Conservation (phyloP, 2,797 vertebrate species). For the Hypotaenidia okinawae region DNA sequence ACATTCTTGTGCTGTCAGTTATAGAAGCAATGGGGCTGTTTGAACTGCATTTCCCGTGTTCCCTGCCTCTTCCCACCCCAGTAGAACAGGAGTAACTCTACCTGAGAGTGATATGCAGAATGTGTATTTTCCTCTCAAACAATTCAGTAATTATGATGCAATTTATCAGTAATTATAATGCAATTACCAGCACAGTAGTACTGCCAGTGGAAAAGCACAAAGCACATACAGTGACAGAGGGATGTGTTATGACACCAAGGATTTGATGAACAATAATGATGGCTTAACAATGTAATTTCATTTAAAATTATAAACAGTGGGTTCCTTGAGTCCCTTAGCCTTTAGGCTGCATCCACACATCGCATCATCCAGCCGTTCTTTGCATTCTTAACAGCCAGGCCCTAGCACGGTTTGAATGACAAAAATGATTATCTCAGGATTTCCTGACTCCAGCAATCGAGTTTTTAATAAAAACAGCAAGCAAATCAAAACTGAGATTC, state of each 20-base stretch:
- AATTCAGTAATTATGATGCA: not conserved
- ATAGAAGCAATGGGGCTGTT: not conserved
- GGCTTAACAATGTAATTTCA: not conserved
- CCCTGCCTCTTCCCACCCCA: not conserved
- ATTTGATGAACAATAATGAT: not conserved
- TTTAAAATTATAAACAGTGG: not conserved
- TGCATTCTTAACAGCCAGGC: not conserved
- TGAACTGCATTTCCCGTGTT: not conserved
- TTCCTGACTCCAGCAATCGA: not conserved
- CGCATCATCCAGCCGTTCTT: not conserved
- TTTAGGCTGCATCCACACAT: not conserved
- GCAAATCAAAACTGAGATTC: not conserved
- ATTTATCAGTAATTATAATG: not conserved
- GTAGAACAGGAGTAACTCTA: not conserved
- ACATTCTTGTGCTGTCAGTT: not conserved
- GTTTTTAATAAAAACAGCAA: conserved; percentile 11
- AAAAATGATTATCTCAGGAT: not conserved
- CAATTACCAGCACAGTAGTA: not conserved
- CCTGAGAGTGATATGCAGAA: not conserved
- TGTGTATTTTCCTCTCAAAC: not conserved
- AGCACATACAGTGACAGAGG: not conserved
- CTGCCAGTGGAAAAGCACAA: not conserved
- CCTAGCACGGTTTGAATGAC: not conserved
- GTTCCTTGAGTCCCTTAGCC: not conserved
- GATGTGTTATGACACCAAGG: not conserved